A percentile compares a stretch with the other conserved stretches of the same genome.
Conservation (phyloP, 2,113 vertebrate genomes). For the Dendropsophus ebraccatus region DNA sequence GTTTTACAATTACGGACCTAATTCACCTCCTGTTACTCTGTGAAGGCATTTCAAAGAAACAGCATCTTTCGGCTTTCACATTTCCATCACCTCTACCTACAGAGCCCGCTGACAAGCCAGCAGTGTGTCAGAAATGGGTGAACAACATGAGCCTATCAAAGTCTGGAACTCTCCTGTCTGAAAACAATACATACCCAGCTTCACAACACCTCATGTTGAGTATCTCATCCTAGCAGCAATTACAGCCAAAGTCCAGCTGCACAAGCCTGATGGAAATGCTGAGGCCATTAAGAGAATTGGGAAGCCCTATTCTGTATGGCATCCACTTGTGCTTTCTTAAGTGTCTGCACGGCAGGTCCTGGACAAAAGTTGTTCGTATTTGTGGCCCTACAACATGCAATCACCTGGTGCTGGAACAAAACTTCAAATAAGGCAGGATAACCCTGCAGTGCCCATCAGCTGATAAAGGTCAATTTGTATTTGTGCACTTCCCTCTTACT, state of each 20-base stretch:
- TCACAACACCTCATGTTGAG: slow-evolving; percentile 64
- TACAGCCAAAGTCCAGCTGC: slow-evolving; percentile 73
- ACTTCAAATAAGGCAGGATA: slow-evolving; percentile 28
- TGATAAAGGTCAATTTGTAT: slow-evolving; percentile 36
- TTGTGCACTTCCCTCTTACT: slow-evolving; percentile 2
- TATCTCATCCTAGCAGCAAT: slow-evolving; percentile 69
- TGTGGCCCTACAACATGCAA: slow-evolving; percentile 34
- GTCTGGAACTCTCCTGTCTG: slow-evolving; percentile 65
- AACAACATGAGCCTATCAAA: slow-evolving; percentile 69
- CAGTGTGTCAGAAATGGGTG: slow-evolving; percentile 64
- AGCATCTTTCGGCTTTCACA: slow-evolving; percentile 65
- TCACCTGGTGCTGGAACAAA: slow-evolving; percentile 19
- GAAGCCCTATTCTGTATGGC: slow-evolving; percentile 69
- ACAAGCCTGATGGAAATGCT: slow-evolving; percentile 69
- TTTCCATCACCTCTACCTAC: slow-evolving; percentile 68
- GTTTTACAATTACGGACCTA: slow-evolving; percentile 57
- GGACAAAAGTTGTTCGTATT: slow-evolving; percentile 61
- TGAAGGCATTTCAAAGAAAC: slow-evolving; percentile 63
- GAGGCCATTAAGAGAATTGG: slow-evolving; percentile 67
- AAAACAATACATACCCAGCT: slow-evolving; percentile 68
- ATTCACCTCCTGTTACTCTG: slow-evolving; percentile 51
- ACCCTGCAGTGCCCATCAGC: slow-evolving; percentile 25
- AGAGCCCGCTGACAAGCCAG: slow-evolving; percentile 70
- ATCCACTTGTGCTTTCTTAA: slow-evolving; percentile 67
- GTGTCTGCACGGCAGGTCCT: slow-evolving; percentile 56